Evolutionary conservation across 2,888 invertebrate genomes (phyloP).

Genomic region (Drosophila pseudotalamancana): DNA sequence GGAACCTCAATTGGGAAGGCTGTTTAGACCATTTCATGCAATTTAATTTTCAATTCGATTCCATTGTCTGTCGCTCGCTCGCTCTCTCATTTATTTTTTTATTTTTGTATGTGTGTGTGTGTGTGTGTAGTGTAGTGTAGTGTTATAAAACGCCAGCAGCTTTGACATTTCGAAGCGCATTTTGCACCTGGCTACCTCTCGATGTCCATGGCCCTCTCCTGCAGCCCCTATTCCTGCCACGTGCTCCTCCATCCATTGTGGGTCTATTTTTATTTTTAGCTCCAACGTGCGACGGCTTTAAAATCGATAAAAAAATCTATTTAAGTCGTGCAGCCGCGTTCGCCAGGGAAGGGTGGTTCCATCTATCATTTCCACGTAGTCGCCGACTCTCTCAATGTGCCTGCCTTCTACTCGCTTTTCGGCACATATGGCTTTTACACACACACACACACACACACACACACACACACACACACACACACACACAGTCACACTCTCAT

Average conservation of each 20-base stretch:
- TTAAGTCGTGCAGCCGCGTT: constrained; percentile 55
- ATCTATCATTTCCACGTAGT: constrained; percentile 41
- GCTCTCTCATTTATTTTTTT: neutral
- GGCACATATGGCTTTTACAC: constrained; percentile 51
- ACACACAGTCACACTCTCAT: constrained; percentile 1
- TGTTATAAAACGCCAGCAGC: constrained; percentile 59
- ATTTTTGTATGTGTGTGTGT: constrained; percentile 10
- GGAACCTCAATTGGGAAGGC: constrained; percentile 17
- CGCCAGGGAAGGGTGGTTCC: constrained; percentile 32
- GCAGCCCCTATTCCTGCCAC: constrained; percentile 21
- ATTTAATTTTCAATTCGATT: constrained; percentile 72
- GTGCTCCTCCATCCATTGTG: constrained; percentile 16
- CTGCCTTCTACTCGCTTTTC: constrained; percentile 23
- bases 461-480: neutral
- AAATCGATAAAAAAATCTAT: constrained; percentile 73
- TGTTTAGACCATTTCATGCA: constrained; percentile 53
- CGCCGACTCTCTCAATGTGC: constrained; percentile 17
- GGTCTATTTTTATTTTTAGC: constrained; percentile 73
- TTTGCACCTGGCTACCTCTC: constrained; percentile 62
- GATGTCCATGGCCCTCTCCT: constrained; percentile 6
- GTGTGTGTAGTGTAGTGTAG: too few relatives aligned
- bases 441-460: constrained; percentile 3
- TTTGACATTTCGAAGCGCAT: constrained; percentile 75
- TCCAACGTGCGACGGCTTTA: constrained; percentile 64
- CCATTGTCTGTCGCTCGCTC: constrained; percentile 43